Base-by-base conservation (phyloP, 2,113 vertebrate species). In the Oryzias javanicus region DNA sequence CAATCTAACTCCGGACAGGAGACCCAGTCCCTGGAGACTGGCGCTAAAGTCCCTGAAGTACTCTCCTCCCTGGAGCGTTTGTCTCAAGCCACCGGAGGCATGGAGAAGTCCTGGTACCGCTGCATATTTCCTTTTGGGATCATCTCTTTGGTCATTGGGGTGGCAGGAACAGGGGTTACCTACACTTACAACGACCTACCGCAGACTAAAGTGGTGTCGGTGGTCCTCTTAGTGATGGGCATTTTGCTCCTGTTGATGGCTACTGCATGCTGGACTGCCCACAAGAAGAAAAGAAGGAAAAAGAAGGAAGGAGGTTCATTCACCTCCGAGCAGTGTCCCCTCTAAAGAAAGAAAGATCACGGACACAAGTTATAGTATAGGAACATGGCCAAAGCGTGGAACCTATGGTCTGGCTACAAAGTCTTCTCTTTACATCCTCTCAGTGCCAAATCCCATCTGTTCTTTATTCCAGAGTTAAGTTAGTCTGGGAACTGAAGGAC, bases 61-160 rank as follows among this genome's bases (percentile, higher is more conserved):
- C 89, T 93, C 0, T 91, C 92, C 0, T 93, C 92, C 0, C 86
- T 95, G 42, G 91, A 93, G 60, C 91, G 92, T 58, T 91, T 97
- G 67, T 93, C 94, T 0, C 89, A 95, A 86, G 95, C 93, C 80
- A 95, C 94, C 0, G 93, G 95, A 0, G 93, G 95, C 53, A 93
- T 93, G 0, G 95, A 95, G 87, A 93, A 94, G 83, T 97, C 94
- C 35, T 98, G 95, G 94, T 93, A 94, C 81, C 92, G 92, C 77
- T 98, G 95, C 82, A 89, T 98, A 79, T 94, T 98, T 78, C 94
- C 94, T 3, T 98, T 98, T 1, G 92, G 95, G 63, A 93, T 94
- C 48, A 93, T 97, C 76, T 94, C 94, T 0, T 74, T 95, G 84
- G 94, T 97, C 73, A 94, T 94, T 3, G 94, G 95, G 3, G 75